Evolutionary conservation across 2,888 invertebrate species (phyloP).

Genomic region (Torymus aiolomorphi): DNA sequence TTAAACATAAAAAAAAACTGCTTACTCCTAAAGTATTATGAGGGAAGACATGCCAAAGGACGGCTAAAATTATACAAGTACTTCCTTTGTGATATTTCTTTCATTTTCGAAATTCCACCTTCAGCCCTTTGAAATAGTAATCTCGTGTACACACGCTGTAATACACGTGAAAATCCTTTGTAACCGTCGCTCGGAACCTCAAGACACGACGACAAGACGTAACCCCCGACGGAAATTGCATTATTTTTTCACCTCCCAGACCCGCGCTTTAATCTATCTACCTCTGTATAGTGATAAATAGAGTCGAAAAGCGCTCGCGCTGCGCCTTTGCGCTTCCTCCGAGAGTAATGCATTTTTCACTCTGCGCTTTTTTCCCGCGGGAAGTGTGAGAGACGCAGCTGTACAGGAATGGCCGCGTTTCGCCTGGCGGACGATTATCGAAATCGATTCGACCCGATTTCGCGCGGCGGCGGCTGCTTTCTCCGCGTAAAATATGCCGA

Average conservation of each 20-base stretch:
- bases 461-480: neutral
- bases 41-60: no score
- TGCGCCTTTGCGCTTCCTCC: neutral
- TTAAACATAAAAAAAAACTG: no score
- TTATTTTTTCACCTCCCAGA: slow-evolving; percentile 15
- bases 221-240: slow-evolving; percentile 6
- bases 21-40: no score
- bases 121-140: no score
- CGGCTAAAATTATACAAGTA: no score
- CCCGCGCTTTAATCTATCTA: slow-evolving; percentile 31
- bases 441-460: slow-evolving; percentile 38
- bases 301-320: slow-evolving; percentile 13
- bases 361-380: neutral
- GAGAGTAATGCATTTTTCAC: slow-evolving; percentile 48
- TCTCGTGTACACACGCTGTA: no score
- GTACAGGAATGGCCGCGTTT: no score
- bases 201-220: neutral
- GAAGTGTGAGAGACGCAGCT: neutral
- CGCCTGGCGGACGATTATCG: slow-evolving; percentile 30
- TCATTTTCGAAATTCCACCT: no score
- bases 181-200: no score
- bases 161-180: no score
- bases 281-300: slow-evolving; percentile 35
- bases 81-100: no score
- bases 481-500: slow-evolving; percentile 28